Conservation (phyloP, 1,140 invertebrate genomes). For the Carposina sasakii region DNA sequence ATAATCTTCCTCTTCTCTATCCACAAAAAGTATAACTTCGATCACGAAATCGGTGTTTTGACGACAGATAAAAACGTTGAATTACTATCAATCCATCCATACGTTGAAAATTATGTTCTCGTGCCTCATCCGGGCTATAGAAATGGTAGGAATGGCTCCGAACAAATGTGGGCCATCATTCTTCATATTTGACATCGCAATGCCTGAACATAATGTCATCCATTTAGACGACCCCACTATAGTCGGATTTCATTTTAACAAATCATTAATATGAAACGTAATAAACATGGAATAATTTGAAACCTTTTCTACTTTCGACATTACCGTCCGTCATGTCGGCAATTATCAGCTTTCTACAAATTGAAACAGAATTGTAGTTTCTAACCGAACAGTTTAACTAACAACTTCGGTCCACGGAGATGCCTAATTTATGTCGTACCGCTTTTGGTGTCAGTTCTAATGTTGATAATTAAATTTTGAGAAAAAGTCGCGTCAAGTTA, state of each 20-base stretch:
- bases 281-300: conserved; percentile 34
- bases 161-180: conserved; percentile 43
- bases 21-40: too few species aligned
- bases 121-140: conserved; percentile 21
- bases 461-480: conserved; percentile 67
- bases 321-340: conserved; percentile 22
- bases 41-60: too few species aligned
- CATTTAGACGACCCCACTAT: conserved; percentile 46
- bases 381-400: conserved; percentile 43
- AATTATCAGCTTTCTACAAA: conserved; percentile 55
- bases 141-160: conserved; percentile 28
- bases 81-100: too few species aligned
- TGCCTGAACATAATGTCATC: conserved; percentile 40
- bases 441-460: conserved; percentile 54
- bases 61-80: too few species aligned
- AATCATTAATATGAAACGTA: conserved; percentile 39
- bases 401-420: conserved; percentile 27
- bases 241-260: conserved; percentile 28
- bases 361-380: conserved; percentile 39
- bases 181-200: conserved; percentile 44
- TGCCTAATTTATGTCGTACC: conserved; percentile 30
- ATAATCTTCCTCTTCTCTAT: too few species aligned
- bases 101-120: conserved; percentile 12
- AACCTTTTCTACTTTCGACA: conserved; percentile 19
- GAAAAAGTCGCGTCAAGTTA: conserved; percentile 52